Base-by-base conservation (phyloP, 1,140 invertebrate species). In the Drosophila watanabei region DNA sequence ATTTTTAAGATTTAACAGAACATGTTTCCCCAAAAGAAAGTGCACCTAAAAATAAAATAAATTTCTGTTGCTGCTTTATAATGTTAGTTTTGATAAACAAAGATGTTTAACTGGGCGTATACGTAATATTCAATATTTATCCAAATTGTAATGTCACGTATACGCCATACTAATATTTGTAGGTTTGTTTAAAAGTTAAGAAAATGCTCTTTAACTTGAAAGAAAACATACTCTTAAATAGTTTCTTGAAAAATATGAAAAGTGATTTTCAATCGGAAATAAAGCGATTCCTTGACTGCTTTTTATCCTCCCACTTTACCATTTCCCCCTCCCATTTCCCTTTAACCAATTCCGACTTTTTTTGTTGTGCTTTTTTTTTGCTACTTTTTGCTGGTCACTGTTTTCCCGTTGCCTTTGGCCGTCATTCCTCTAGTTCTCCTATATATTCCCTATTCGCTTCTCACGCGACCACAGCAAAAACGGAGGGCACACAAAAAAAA, bases 401-500 rank as follows among this genome's bases (percentile, higher is more conserved):
- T 78, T 70, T 46, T 64, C 56, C 66, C 46, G 57, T 80, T 77
- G 78, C 76, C 60, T 80, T 84, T 84, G 63, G 68, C 24, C 48
- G 39, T 68, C 63, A 54, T 68, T 70, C 62, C 20, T 28, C 45
- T 60, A 71, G 76, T 62, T 62, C 37, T 11, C 20, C 54, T 39
- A 7, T 13, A n/a, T 57, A 57, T 41, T 59, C 52, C 37, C 13
- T 59, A 11, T 62, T 43, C 58, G 57, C 58, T 45, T 71, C 59
- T 39, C 59, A 39, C 71, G 71, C 84, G 83, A 81, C 60, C 83
- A 75, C 76, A 65, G 68, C 46, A 59, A 57, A 57, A 83, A 54
- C 20, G 33, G 8, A 37, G 52, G 52, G 20, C 20, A 39, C 33
- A 39, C 5, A 54, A 51, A 13, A 35, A 24, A 24, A 24, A 24